Percentiles rank a stretch among this genome's conserved stretches.
These are phyloP conservation scores for Drosophila atripex DNA, from an alignment of 2,888 invertebrate genomes.

Conservation along the genomic window DNA sequence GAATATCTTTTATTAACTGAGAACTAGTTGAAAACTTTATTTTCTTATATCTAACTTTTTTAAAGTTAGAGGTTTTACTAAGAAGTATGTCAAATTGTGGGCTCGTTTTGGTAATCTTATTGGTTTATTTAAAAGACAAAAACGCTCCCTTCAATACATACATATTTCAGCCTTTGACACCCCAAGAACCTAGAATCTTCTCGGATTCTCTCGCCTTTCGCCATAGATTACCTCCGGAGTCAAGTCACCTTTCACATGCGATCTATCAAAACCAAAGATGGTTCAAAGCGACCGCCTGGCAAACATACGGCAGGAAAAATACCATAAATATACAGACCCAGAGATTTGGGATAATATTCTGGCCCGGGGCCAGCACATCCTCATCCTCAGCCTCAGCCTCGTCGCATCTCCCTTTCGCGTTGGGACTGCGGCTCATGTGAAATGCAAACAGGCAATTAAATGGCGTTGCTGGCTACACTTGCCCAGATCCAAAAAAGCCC, in stretches of 20 bases:
- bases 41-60: too few relatives aligned
- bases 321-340: slow-evolving; percentile 44
- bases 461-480: slow-evolving; percentile 77
- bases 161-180: not conserved
- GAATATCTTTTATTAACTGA: slow-evolving; percentile 12
- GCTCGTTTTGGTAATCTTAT: not conserved
- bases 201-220: slow-evolving; percentile 34
- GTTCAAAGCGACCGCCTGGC: slow-evolving; percentile 49
- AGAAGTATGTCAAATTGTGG: too few relatives aligned
- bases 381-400: not conserved
- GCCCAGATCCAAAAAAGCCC: slow-evolving; percentile 51
- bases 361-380: slow-evolving; percentile 38
- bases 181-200: slow-evolving; percentile 13
- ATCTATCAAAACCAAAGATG: slow-evolving; percentile 45
- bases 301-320: slow-evolving; percentile 48
- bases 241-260: slow-evolving; percentile 45
- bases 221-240: slow-evolving; percentile 37
- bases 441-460: slow-evolving; percentile 80
- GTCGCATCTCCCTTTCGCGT: slow-evolving; percentile 1
- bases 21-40: slow-evolving; percentile 18
- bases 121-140: not conserved
- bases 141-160: not conserved
- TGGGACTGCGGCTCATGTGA: slow-evolving; percentile 63
- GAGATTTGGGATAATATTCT: slow-evolving; percentile 42
- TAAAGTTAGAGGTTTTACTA: too few relatives aligned